Evolutionary conservation across 2,797 vertebrate species (phyloP), one percentile per base, ranked within the genome.

Genomic region (Apogon hyalosoma): DNA sequence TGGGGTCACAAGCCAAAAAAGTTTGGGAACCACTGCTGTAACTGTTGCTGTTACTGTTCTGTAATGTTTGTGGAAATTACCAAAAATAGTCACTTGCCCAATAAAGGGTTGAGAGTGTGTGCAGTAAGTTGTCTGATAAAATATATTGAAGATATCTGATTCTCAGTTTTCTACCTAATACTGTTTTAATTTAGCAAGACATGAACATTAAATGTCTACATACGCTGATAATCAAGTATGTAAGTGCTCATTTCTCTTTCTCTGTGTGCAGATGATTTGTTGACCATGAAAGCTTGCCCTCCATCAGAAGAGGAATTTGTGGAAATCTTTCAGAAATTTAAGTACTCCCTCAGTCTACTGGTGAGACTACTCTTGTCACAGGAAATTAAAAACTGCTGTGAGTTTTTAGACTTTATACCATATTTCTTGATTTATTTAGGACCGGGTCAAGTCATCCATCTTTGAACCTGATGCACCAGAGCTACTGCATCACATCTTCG

Each of bases 301-400:
- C 96, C 95, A 5, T 42, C 90, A 8, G 86, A 94, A 55, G 89
- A 91, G 4, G 95, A 96, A 39, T 97, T 95, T 87, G 81, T 88
- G 21, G 92, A 94, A 11, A 69, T 95, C 75, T 94, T 95, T 60
- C 94, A 94, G 88, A 97, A 97, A 83, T 92, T 95, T 59, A 97
- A 97, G 68, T 97, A 96, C 58, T 93, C 94, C 77, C 82, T 97
- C 79, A 90, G 93, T 73, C 86, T 97, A 47, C 88, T 97, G 95
- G 96, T 97, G 86, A 94, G 92, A 50, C 41, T 0, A 52, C 1
- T 61, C 3, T 2, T 1, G 0, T 45, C 3, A 9, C 43, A 62
- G 24, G n/a, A 42, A 40, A 13, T 6, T 42, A 4, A 42, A 42
- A 42, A 12, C 11, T 39, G 6, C 24, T 28, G 24, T 28, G 24